phyloP scores from a whole-genome alignment of 2,113 vertebrate genomes.

The Caretta caretta region DNA sequence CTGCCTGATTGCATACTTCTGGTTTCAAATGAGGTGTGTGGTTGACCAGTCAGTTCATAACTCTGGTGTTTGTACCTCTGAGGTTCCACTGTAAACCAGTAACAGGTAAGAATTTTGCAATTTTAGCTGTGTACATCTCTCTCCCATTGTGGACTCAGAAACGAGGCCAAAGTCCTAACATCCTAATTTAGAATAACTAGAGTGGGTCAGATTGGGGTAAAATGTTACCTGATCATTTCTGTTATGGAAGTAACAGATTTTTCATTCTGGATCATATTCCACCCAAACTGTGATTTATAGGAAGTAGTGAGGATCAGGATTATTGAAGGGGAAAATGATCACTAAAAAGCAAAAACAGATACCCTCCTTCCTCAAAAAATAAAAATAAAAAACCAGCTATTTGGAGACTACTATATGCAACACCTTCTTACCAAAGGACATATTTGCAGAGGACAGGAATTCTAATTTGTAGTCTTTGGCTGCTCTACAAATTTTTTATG shows the following conservation, averaged over 20 bases:
- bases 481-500: not conserved
- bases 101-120: not conserved
- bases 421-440: not conserved
- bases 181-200: not conserved
- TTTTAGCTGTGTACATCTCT: not conserved
- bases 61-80: too few species aligned
- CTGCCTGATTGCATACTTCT: too few species aligned
- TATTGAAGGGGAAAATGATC: not conserved
- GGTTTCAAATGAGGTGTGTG: too few species aligned
- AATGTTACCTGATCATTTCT: too few species aligned
- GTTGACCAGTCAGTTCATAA: too few species aligned
- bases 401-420: not conserved
- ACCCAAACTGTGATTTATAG: not conserved
- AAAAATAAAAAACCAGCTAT: not conserved
- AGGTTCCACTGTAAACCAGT: too few species aligned
- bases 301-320: not conserved
- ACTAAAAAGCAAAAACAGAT: not conserved
- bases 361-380: not conserved
- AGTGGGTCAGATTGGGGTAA: not conserved
- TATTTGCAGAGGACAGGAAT: not conserved
- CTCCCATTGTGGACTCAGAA: not conserved
- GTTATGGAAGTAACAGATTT: not conserved
- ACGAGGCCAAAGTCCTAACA: not conserved
- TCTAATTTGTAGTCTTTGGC: not conserved
- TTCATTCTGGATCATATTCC: not conserved